These are phyloP conservation scores for Phyllostomus discolor DNA, from an alignment of 2,113 vertebrate species.

Conservation along the genomic window DNA sequence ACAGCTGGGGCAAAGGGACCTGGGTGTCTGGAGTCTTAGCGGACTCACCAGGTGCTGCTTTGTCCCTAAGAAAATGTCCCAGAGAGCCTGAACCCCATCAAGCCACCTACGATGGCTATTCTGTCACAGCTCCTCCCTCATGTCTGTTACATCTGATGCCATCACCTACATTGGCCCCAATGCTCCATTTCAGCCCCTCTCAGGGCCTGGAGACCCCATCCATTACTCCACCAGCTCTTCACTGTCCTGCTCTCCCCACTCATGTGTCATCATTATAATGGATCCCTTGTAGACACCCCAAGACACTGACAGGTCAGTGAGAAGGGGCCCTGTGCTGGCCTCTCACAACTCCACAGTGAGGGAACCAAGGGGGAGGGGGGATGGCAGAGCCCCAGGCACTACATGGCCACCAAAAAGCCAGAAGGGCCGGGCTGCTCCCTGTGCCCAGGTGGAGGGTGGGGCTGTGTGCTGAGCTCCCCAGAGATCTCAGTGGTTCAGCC, in stretches of 20 bases:
- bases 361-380: too few relatives aligned
- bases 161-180: neutral
- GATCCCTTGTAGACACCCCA: neutral
- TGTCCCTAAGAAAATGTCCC: neutral
- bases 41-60: neutral
- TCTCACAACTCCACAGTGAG: neutral
- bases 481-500: neutral
- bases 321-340: neutral
- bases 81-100: too few relatives aligned
- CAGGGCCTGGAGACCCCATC: neutral
- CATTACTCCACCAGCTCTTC: neutral
- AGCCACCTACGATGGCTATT: fast-evolving
- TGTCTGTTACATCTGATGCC: too few relatives aligned
- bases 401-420: neutral
- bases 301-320: fast-evolving
- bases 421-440: fast-evolving
- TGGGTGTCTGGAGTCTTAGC: neutral
- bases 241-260: neutral
- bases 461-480: neutral
- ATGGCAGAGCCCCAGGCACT: neutral
- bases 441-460: neutral
- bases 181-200: neutral
- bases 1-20: neutral
- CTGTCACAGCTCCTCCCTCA: too few relatives aligned
- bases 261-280: too few relatives aligned